Evolutionary conservation across 2,113 vertebrate genomes (phyloP).

Genomic region (Pelobates fuscus): DNA sequence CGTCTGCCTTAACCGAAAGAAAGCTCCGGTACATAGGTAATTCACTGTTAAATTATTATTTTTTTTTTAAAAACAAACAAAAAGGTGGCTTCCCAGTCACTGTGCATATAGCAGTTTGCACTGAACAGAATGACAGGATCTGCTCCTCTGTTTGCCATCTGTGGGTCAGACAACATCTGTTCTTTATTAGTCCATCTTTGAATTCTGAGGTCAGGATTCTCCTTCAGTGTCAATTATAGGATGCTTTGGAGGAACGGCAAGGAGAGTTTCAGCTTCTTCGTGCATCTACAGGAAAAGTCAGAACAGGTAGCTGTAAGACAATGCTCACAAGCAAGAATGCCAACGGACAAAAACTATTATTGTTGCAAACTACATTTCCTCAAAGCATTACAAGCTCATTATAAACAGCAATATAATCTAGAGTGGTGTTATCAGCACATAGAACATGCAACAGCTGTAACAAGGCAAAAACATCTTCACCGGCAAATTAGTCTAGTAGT

Average conservation of each 20-base stretch:
- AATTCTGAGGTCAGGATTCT: slow-evolving; percentile 81
- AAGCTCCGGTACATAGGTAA: slow-evolving; percentile 52
- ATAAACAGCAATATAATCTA: too few relatives aligned
- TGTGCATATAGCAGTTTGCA: slow-evolving; percentile 62
- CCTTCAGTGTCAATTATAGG: slow-evolving; percentile 66
- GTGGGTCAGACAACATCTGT: slow-evolving; percentile 55
- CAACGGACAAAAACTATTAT: too few relatives aligned
- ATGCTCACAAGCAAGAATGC: too few relatives aligned
- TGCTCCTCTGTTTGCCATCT: slow-evolving; percentile 58
- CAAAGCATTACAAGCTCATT: too few relatives aligned
- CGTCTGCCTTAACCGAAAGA: slow-evolving; percentile 58
- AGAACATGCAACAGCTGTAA: too few relatives aligned
- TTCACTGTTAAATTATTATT: slow-evolving; percentile 49
- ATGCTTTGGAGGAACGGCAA: slow-evolving; percentile 78
- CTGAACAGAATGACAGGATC: slow-evolving; percentile 54
- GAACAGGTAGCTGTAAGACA: too few relatives aligned
- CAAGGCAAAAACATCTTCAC: too few relatives aligned
- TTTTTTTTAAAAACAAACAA: slow-evolving; percentile 50
- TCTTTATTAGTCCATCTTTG: slow-evolving; percentile 48
- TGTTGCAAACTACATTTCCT: too few relatives aligned
- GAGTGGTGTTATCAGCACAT: too few relatives aligned
- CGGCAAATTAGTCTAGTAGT: too few relatives aligned
- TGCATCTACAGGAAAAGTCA: slow-evolving; percentile 77
- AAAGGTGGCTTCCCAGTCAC: too few relatives aligned
- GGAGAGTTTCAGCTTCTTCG: slow-evolving; percentile 92